Evolutionary conservation across 2,888 invertebrate genomes (phyloP).

Genomic region (Pristionchus maxplancki): DNA sequence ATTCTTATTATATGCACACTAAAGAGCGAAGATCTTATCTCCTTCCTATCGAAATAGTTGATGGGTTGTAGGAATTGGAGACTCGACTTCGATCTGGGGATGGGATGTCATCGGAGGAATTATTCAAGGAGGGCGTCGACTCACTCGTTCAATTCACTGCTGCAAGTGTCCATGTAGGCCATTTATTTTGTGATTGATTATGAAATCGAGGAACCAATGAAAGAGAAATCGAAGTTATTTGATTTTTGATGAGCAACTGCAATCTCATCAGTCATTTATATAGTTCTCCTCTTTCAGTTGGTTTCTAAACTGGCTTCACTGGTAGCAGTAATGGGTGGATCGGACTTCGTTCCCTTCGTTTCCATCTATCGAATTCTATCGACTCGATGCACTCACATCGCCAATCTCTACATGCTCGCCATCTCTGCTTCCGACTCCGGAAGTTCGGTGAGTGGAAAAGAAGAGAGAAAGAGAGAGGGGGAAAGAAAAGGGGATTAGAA

Average conservation of each 20-base stretch:
- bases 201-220: not conserved
- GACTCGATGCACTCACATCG: slow-evolving; percentile 36
- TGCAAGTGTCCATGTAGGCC: slow-evolving; percentile 63
- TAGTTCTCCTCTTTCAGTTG: slow-evolving; percentile 21
- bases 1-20: not conserved
- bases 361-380: slow-evolving; percentile 41
- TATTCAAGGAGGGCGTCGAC: slow-evolving; percentile 62
- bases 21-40: not conserved
- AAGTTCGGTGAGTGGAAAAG: not conserved
- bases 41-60: not conserved
- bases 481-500: too few species aligned
- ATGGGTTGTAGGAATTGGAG: slow-evolving; percentile 32
- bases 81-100: slow-evolving; percentile 51
- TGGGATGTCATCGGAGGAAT: slow-evolving; percentile 58
- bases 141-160: slow-evolving; percentile 64
- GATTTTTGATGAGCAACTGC: too few species aligned
- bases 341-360: slow-evolving; percentile 42
- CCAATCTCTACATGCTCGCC: slow-evolving; percentile 51
- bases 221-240: not conserved
- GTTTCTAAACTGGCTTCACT: slow-evolving; percentile 49
- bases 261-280: too few species aligned
- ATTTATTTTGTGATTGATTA: not conserved
- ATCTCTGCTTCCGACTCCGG: slow-evolving; percentile 41
- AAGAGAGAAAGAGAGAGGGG: too few species aligned
- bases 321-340: slow-evolving; percentile 44